Base-by-base conservation (phyloP, 2,113 vertebrate genomes). In the Polypterus bichir region DNA sequence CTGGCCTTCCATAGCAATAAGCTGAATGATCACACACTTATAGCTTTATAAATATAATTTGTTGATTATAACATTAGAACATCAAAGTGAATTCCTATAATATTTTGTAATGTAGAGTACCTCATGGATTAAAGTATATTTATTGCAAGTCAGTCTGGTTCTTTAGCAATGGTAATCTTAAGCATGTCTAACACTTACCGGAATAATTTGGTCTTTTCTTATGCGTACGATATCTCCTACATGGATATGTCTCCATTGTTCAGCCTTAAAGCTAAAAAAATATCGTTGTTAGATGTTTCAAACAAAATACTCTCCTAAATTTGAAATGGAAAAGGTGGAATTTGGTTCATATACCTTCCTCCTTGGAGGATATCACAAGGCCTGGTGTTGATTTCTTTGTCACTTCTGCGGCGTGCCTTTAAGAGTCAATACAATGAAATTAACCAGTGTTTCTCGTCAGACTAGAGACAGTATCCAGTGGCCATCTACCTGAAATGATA, bases 211-310 rank as follows among this genome's bases (percentile, higher is more conserved):
- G 70, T 93, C 87, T 67, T 84, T 92, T 46, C 46, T 81, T 68
- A 97, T 79, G 11, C 88, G 77, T 27, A 98, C 61, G 3, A 98
- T 62, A 57, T 97, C 91, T 27, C 92, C 95, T 1, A 94, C 90
- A 3, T 71, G 60, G 54, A 97, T 59, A 60, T 96, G 77, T 0
- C 73, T 69, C 93, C 93, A 98, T 59, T 81, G 79, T 49, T 59
- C 77, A 68, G 70, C 48, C 51, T 1, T 48, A 69, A 97, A 97
- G 3, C 94, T 97, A 8, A 2, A 8, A 9, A n/a, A 3, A 8
- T 46, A 57, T 6, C n/a, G 27, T 7, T 7, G 5, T 7, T 6
- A 45, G 4, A 44, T 11, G 55, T 57, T 57, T 57, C 3, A 5
- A 8, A 9, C 1, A 3, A 57, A 4, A 44, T 55, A 44, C 5